Conservation (phyloP, 2,888 invertebrate genomes). For the Sisyra terminalis region DNA sequence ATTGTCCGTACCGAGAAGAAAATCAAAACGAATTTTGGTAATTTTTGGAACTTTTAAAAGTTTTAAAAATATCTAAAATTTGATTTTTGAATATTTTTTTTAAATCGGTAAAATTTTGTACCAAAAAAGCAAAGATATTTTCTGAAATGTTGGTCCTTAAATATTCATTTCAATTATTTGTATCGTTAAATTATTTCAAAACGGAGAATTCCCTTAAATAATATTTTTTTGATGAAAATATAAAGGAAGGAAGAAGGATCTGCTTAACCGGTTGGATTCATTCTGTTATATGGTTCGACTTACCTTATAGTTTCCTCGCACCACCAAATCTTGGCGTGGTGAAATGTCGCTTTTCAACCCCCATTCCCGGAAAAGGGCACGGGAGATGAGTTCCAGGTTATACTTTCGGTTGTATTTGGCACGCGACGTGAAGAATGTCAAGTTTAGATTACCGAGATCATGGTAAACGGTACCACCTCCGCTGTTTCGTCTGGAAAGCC, state of each 20-base stretch:
- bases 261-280: constrained; percentile 1
- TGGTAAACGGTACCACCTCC: constrained; percentile 97
- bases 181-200: no score
- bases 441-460: constrained; percentile 82
- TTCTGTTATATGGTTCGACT: constrained; percentile 17
- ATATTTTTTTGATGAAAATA: constrained; percentile 14
- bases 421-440: constrained; percentile 78
- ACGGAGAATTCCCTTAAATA: no score
- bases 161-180: no score
- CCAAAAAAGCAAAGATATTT: no score
- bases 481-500: constrained; percentile 77
- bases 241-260: constrained; percentile 3
- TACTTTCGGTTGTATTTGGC: constrained; percentile 69
- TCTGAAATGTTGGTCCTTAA: no score
- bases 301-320: constrained; percentile 65
- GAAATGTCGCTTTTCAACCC: constrained; percentile 60
- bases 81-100: no score
- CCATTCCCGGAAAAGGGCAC: constrained; percentile 69
- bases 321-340: constrained; percentile 70
- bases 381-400: constrained; percentile 75
- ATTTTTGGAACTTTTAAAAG: no score
- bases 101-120: no score
- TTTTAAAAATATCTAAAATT: no score
- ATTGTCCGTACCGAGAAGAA: no score
- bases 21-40: no score